phyloP scores from a whole-genome alignment of 2,797 vertebrate species.

The Falco cherrug region DNA sequence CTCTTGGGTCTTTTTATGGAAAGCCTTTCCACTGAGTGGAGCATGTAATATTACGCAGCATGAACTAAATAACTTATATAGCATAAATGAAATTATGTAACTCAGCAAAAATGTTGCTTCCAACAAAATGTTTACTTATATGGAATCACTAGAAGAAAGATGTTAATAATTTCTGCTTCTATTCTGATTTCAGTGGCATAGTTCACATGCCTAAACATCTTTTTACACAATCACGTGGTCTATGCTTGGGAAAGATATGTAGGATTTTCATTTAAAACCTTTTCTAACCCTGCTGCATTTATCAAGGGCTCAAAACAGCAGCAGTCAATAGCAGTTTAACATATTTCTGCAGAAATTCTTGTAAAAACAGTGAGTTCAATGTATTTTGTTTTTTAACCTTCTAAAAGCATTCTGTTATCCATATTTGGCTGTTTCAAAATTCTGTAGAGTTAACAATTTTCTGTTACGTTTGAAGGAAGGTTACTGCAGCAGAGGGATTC shows the following conservation, averaged over 20 bases:
- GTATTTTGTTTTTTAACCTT: neutral
- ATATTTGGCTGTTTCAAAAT: neutral
- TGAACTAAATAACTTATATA: slow-evolving; percentile 36
- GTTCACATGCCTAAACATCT: neutral
- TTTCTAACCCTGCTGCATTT: neutral
- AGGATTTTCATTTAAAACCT: neutral
- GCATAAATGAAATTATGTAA: slow-evolving; percentile 39
- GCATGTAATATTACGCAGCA: neutral
- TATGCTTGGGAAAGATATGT: neutral
- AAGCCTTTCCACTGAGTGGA: neutral
- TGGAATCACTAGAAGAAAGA: slow-evolving; percentile 23
- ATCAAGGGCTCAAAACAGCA: neutral
- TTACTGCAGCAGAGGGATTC: neutral
- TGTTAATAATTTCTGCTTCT: slow-evolving; percentile 42
- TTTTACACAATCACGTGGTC: neutral
- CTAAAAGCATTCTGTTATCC: neutral
- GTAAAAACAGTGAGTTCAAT: neutral
- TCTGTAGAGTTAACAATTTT: neutral
- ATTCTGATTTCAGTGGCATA: slow-evolving; percentile 44
- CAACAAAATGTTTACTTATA: slow-evolving; percentile 60
- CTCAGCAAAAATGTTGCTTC: neutral
- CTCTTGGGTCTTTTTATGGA: neutral
- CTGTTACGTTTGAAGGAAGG: neutral
- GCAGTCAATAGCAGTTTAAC: neutral
- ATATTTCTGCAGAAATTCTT: neutral